Base-by-base conservation (phyloP, 2,113 vertebrate genomes). In the Hydrolagus affinis region DNA sequence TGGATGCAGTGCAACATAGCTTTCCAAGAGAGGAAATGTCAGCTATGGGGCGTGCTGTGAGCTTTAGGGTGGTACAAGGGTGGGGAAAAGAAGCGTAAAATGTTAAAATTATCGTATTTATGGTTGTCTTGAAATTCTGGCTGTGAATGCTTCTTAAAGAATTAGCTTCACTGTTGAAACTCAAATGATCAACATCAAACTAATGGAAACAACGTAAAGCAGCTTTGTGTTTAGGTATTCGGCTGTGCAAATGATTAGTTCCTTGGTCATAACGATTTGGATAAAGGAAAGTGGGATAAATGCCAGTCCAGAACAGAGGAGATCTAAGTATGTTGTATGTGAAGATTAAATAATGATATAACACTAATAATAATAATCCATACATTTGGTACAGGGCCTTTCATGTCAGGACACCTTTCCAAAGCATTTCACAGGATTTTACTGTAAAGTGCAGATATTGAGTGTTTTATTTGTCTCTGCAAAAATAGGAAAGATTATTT, bases 81-180 rank as follows among this genome's bases (percentile, higher is more conserved):
- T 44, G 44, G 88, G 85, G 87, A 85, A 90, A 90, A 91, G 86
- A 87, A 76, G 66, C 89, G 77, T 88, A 91, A 97, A 96, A 96
- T 95, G 94, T 94, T 96, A 95, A 96, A 96, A 96, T 96, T 96
- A 95, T 86, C 94, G 95, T 96, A 95, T 95, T 94, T 95, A 91
- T 92, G 86, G 88, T 88, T 30, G 62, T 83, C 78, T 28, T 83
- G 23, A 83, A 66, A 66, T 83, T 83, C 17, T 68, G 23, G 28
- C 59, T 80, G 76, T 68, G 78, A 32, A 21, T 68, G 28, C 56
- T 83, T 83, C 62, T 17, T 11, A 83, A 23, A 8, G 28, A 83
- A 68, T 66, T 83, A 83, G 25, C 28, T 30, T 83, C 62, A 83
- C 0, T 3, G 25, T 28, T 19, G 25, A 6, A 66, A 66, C 78